Conservation (phyloP, 1,140 invertebrate genomes). For the Drosophila melanica region DNA sequence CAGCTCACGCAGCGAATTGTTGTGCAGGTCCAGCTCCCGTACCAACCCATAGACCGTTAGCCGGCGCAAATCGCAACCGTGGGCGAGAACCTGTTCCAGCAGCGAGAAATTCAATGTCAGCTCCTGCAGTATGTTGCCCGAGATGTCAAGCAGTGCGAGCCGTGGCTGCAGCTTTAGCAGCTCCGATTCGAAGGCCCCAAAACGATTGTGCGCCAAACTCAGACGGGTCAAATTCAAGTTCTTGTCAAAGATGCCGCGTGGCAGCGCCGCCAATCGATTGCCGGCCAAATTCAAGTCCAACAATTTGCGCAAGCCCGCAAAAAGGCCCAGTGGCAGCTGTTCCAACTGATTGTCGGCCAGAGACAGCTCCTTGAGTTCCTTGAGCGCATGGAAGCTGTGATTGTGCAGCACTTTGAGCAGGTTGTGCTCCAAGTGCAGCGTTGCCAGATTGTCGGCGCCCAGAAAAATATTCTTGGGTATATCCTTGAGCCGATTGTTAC, state of each 20-base stretch:
- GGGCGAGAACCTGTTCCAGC: constrained; percentile 53
- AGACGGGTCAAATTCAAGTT: constrained; percentile 72
- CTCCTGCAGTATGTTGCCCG: constrained; percentile 73
- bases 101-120: constrained; percentile 69
- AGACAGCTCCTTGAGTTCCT: constrained; percentile 71
- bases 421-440: constrained; percentile 62
- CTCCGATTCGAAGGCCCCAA: constrained; percentile 73
- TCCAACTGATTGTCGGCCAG: constrained; percentile 68
- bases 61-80: constrained; percentile 71
- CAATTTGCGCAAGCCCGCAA: constrained; percentile 65
- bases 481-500: constrained; percentile 68
- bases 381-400: constrained; percentile 71
- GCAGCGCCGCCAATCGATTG: constrained; percentile 61
- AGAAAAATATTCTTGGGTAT: constrained; percentile 82
- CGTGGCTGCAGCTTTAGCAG: constrained; percentile 63
- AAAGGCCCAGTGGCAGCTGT: constrained; percentile 60
- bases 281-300: constrained; percentile 70
- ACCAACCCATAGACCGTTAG: constrained; percentile 66
- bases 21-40: constrained; percentile 70
- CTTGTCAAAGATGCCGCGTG: constrained; percentile 71
- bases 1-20: constrained; percentile 76
- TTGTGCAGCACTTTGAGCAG: constrained; percentile 62
- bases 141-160: constrained; percentile 65
- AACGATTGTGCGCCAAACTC: constrained; percentile 64
- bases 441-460: constrained; percentile 76